phyloP scores from a whole-genome alignment of 2,888 invertebrate genomes.

The Scaptomyza flava region DNA sequence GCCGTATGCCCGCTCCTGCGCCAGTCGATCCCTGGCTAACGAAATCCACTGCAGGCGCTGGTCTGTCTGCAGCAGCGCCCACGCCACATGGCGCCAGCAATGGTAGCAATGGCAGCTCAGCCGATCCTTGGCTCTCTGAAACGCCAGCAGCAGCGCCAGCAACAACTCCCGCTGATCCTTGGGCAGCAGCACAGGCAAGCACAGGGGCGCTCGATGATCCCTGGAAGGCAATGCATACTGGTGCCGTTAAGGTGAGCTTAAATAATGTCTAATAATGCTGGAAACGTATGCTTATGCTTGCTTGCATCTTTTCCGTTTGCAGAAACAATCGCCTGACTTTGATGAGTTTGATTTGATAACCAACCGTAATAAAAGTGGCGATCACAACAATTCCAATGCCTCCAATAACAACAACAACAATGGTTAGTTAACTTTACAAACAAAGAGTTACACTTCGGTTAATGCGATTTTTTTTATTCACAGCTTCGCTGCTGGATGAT shows the following conservation, averaged over 20 bases:
- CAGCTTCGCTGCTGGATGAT: constrained; percentile 83
- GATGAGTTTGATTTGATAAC: constrained; percentile 95
- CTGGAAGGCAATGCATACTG: constrained; percentile 85
- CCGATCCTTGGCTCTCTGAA: constrained; percentile 82
- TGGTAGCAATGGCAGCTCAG: constrained; percentile 48
- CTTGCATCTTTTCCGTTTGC: constrained; percentile 6
- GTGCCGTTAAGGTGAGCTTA: constrained; percentile 76
- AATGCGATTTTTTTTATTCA: not conserved
- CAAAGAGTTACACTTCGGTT: not conserved
- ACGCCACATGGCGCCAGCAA: constrained; percentile 49
- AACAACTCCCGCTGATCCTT: constrained; percentile 63
- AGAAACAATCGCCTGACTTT: constrained; percentile 87
- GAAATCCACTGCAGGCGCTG: constrained; percentile 62
- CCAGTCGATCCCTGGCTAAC: constrained; percentile 81
- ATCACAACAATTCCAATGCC: constrained; percentile 76
- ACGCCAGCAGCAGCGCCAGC: constrained; percentile 42
- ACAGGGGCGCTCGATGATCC: constrained; percentile 85
- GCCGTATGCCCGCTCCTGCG: constrained; percentile 55
- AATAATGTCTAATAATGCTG: not conserved
- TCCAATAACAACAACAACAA: constrained; percentile 84
- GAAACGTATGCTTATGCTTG: not conserved
- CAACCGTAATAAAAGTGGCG: constrained; percentile 87
- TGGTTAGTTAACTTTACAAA: constrained; percentile 56
- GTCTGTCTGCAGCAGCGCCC: constrained; percentile 58
- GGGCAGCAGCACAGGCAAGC: constrained; percentile 70